Evolutionary conservation across 2,888 invertebrate genomes (phyloP).

Genomic region (Macroteleia sp.): DNA sequence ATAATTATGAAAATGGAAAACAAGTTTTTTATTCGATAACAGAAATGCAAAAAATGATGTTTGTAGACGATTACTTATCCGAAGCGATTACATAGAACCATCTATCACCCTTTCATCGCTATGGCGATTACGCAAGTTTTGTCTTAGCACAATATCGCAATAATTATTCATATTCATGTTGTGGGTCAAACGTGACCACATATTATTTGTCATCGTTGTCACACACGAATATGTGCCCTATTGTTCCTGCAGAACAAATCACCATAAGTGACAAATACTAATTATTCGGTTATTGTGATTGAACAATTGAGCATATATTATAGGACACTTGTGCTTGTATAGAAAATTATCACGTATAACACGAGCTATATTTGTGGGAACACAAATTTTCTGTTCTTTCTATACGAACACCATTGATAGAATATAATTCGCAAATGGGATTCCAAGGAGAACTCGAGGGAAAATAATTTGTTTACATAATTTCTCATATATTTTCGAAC

Average conservation of each 20-base stretch:
- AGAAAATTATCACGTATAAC: no score
- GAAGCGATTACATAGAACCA: background rate
- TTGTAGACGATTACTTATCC: background rate
- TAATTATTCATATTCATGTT: slow-evolving; percentile 17
- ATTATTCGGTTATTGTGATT: slow-evolving; percentile 13
- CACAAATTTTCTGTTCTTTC: background rate
- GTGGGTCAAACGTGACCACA: slow-evolving; percentile 31
- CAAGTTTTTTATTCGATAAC: background rate
- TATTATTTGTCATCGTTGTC: slow-evolving; percentile 33
- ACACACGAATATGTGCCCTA: slow-evolving; percentile 1
- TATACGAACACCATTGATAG: background rate
- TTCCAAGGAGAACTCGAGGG: background rate
- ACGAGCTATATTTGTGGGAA: no score
- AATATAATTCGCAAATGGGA: background rate
- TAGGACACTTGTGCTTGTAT: background rate
- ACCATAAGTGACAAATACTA: slow-evolving; percentile 26
- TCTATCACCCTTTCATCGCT: slow-evolving; percentile 9
- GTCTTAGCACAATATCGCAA: slow-evolving; percentile 5
- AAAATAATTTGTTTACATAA: slow-evolving; percentile 33
- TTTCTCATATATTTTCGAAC: slow-evolving; percentile 20
- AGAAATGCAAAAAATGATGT: background rate
- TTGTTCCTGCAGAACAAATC: slow-evolving; percentile 14
- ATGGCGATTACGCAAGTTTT: background rate
- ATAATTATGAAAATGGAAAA: background rate
- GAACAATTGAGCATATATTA: slow-evolving; percentile 23